Evolutionary conservation across 2,797 vertebrate species (phyloP), one percentile per base, ranked within the genome.

Genomic region (Emydoidea blandingii): DNA sequence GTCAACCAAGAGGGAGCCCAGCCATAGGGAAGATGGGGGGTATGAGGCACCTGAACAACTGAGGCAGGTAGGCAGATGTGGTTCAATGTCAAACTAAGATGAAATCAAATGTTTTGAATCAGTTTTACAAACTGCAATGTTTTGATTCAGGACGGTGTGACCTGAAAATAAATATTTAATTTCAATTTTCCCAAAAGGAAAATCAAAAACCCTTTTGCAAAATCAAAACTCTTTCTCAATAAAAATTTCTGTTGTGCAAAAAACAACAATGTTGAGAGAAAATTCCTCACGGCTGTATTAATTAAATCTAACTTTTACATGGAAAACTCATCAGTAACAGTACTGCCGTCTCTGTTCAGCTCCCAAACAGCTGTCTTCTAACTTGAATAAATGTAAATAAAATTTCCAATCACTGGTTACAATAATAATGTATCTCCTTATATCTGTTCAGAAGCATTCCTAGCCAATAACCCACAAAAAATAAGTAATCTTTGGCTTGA

Each of bases 81-180:
- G 72, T 81, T 83, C 8, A 19, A 68, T 19, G 34, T 68, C 62
- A 49, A 79, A 56, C 34, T 56, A 79, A 79, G 49, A 47, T 85
- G 16, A 37, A 54, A 54, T 41, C 9, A 59, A 83, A 83, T 0
- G 4, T 54, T 83, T 78, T 54, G 37, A n/a, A 52, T 1, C 3
- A 74, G 21, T n/a, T n/a, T 65, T 16, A n/a, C 31, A 27, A 15
- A 65, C 37, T 0, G 0, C n/a, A 65, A 27, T 1, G 0, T 57
- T 90, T 86, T 57, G 11, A 23, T 41, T 1, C 0, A 25, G 41
- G 23, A 44, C 15, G 25, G 12, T 47, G 23, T 8, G 41, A 25
- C 25, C 25, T 12, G 41, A 76, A 76, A 44, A 27, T 5, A 44
- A 47, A 76, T 44, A 41, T 25, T 72, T 74, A 10, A 41, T 41